A percentile compares a stretch with the other conserved stretches of the same genome.
Conservation (phyloP, 2,888 invertebrate genomes). For the Strigamia maritima region DNA sequence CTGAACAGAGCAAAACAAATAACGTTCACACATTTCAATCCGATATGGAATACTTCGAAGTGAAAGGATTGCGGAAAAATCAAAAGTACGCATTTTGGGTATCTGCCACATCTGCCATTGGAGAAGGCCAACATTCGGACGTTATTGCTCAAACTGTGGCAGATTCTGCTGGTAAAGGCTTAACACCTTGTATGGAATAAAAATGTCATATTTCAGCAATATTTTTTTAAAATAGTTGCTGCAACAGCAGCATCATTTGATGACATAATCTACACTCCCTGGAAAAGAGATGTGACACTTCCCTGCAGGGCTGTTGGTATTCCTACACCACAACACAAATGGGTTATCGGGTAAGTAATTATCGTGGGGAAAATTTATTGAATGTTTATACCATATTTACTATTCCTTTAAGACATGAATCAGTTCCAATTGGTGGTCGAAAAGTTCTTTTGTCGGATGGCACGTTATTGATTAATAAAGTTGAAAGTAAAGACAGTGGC, state of each 20-base stretch:
- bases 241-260: conserved; percentile 94
- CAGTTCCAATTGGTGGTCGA: neutral
- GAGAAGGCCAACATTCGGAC: conserved; percentile 18
- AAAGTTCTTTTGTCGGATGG: conserved; percentile 27
- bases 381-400: too few relatives aligned
- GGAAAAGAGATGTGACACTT: conserved; percentile 81
- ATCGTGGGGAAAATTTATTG: too few relatives aligned
- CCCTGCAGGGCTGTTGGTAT: conserved; percentile 90
- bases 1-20: neutral
- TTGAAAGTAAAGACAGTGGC: conserved; percentile 37
- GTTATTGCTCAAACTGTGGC: conserved; percentile 8
- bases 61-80: conserved; percentile 31
- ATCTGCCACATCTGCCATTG: conserved; percentile 18
- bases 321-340: conserved; percentile 81
- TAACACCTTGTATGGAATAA: neutral
- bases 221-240: conserved; percentile 63
- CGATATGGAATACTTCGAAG: conserved; percentile 14
- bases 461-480: conserved; percentile 25
- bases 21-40: conserved; percentile 24
- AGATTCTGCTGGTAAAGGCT: neutral
- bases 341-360: conserved; percentile 56
- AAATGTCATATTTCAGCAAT: too few relatives aligned
- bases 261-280: conserved; percentile 65
- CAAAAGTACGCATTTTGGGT: conserved; percentile 34
- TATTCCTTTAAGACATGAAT: neutral